Evolutionary conservation across 2,888 invertebrate species (phyloP), one percentile per base, ranked within the genome.

Genomic region (Diplazon laetatorius): DNA sequence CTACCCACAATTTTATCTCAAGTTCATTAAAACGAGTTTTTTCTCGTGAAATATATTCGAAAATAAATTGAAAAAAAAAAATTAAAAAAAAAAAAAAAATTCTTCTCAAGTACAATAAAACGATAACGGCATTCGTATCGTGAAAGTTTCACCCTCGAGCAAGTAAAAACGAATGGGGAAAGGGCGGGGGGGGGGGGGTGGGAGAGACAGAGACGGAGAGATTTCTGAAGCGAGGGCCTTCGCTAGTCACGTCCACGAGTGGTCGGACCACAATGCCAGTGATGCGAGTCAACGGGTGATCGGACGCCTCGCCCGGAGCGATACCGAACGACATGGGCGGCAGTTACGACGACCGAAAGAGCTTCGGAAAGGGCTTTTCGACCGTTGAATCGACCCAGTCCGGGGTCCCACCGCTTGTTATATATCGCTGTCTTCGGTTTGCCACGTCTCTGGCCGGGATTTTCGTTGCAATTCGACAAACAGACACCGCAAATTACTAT

Each of bases 171-270:
- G 10, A 18, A 0, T 22, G 8, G 14, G 25, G 30, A 30, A 30
- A 30, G 30, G 6, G 6, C 30, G 30, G 30, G 4, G 6, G 30
- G 18, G 25, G 12, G 25, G 14, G 5, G n/a, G 20, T 25, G 55
- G 12, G 30, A 1, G 48, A 20, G 48, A 0, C 25, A 14, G 30
- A 52, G 0, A 25, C n/a, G 22, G 52, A 30, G 1, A 20, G 2
- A 2, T 8, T 10, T 48, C 12, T 4, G 6, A 16, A 10, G 48
- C 42, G 20, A 37, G 42, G 55, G 22, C 44, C 14, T 65, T 46
- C 74, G 62, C 65, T 78, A 74, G 74, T 78, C 78, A 74, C 74
- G 78, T 65, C 60, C 65, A 52, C 52, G 70, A 70, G 55, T 70
- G 74, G 70, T 60, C 60, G 25, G 65, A 70, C 74, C 74, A 44